Base-by-base conservation (phyloP, 1,140 invertebrate species). In the Drosophila oshimai region DNA sequence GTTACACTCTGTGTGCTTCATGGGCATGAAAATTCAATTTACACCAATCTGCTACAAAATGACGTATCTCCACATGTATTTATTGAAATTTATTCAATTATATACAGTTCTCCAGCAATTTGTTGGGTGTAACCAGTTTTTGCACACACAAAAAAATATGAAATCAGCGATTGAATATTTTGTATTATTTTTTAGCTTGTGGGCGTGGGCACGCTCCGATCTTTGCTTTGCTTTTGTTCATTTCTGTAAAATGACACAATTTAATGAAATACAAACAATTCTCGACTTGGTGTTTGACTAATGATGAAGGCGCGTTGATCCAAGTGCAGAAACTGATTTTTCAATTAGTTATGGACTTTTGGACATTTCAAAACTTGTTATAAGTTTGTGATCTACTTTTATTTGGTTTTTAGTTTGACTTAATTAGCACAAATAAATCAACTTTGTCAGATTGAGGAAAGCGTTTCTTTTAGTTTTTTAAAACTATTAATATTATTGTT, bases 191-290 rank as follows among this genome's bases (percentile, higher is more conserved):
- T 34, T 45, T 20, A 2, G 26, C 37, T 62, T 49, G 79, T 87
- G 76, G 75, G 81, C 80, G 81, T 87, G 81, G 60, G 49, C 81
- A 87, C 75, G 67, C 77, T 62, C 22, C 58, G 57, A 33, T 51
- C 17, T 47, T 55, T 39, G 12, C 31, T 22, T 47, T 39, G 22
- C 5, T 26, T 47, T 55, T 68, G 73, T 22, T 83, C 47, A 69
- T 55, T 84, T 84, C 62, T 53, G 60, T 64, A 18, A 69, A 79
- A 75, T 84, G 80, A 84, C 79, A 84, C 74, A 84, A 86, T 74
- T 74, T 45, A 57, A 79, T 62, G 57, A 84, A 79, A 71, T 74
- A 46, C 50, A 46, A 61, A 50, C 53, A 46, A 45, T 36, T 45
- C 45, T 65, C 31, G 10, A 20, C 47, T 41, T 46, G 34, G 33